Evolutionary conservation across 2,797 vertebrate species (phyloP), one percentile per base, ranked within the genome.

Genomic region (Lepilemur septentrionalis): DNA sequence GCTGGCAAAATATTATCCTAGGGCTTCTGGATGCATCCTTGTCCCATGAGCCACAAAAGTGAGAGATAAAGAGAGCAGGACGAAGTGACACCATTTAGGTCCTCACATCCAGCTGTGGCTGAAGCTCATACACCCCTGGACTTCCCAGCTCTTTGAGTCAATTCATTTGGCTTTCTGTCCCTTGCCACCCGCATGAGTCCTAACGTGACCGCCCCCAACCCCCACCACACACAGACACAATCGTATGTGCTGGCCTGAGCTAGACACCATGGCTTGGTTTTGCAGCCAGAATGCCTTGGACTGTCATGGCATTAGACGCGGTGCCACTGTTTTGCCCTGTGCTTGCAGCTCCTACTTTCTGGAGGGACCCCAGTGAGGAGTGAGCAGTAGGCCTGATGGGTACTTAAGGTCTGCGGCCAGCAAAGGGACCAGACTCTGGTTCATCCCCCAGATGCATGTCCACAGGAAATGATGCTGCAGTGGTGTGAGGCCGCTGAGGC

Each of bases 171-270:
- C 76, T 78, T 91, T 80, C 69, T 65, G 35, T 41, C 43, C 32
- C 55, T 46, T 65, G 4, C 20, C 20, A 84, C 30, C 43, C 35
- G 43, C 11, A 18, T 38, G 46, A 63, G 11, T 55, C 78, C 80
- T 50, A 30, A 87, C 3, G 12, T 0, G 10, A 50, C 13, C 5
- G 4, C 30, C 4, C 8, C 17, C 17, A 7, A 0, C 32, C 17
- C 63, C 8, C 17, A 17, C 30, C 30, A 63, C 61, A 32, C 59
- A 14, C 61, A 30, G 28, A 63, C 61, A 14, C 61, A 17, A 13
- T 15, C 78, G 6, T 2, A 11, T 4, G 43, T 6, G 4, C 9
- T 25, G 52, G 7, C 79, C 32, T 43, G 28, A 38, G 72, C 23
- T 10, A 35, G 17, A 72, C 4, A 11, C 14, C 23, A 5, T 2